phyloP scores from a whole-genome alignment of 2,797 vertebrate species.

The Myripristis murdjan region DNA sequence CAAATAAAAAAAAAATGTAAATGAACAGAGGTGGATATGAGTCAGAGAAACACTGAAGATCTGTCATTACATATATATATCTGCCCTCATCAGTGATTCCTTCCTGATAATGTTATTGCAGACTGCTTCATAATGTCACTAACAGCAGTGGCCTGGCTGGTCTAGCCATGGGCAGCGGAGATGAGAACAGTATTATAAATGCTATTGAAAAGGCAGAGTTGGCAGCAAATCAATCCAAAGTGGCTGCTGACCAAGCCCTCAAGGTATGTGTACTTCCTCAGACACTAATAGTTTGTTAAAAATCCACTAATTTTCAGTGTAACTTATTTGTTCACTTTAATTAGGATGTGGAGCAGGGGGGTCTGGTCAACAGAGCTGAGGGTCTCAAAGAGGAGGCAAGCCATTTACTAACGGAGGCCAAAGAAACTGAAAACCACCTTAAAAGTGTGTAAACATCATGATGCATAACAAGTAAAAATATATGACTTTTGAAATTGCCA shows the following conservation, averaged over 20 bases:
- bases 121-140: conserved; percentile 82
- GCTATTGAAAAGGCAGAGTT: conserved; percentile 84
- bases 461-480: neutral
- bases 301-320: neutral
- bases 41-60: too few species aligned
- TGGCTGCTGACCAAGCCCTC: conserved; percentile 81
- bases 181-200: conserved; percentile 81
- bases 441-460: conserved; percentile 75
- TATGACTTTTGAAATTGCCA: neutral
- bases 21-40: too few species aligned
- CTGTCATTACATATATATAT: neutral
- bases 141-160: conserved; percentile 75
- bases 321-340: conserved; percentile 54
- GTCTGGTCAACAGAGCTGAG: conserved; percentile 81
- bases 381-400: conserved; percentile 79
- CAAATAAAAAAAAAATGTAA: neutral
- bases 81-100: neutral
- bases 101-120: conserved; percentile 68
- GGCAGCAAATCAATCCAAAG: conserved; percentile 83
- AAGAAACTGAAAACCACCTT: conserved; percentile 73
- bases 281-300: neutral
- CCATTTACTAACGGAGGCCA: conserved; percentile 77
- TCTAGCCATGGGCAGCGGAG: conserved; percentile 77
- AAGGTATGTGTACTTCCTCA: conserved; percentile 66
- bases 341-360: conserved; percentile 84